Evolutionary conservation across 2,113 vertebrate genomes (phyloP).

Genomic region (Herpailurus yagouaroundi): DNA sequence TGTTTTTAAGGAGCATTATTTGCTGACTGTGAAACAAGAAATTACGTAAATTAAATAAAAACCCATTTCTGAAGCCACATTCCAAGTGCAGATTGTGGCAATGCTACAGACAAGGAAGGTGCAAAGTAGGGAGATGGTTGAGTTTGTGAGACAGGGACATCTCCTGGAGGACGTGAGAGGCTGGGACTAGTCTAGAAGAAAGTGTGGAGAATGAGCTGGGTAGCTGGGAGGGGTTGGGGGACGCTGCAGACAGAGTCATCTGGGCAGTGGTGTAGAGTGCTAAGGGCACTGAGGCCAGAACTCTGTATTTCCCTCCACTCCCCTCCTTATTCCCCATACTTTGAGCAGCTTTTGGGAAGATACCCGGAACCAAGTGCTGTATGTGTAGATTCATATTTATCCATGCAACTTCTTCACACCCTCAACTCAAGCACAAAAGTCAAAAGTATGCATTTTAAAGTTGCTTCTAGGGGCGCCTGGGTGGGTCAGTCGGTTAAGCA

Average conservation of each 20-base stretch:
- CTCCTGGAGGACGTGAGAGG: not conserved
- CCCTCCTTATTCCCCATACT: too few relatives aligned
- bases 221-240: accelerated
- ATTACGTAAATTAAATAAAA: not conserved
- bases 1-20: not conserved
- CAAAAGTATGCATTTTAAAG: not conserved
- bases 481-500: too few relatives aligned
- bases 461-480: not conserved
- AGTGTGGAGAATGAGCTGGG: not conserved
- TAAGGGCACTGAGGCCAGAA: not conserved
- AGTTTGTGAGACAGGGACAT: not conserved
- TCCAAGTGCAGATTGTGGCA: not conserved
- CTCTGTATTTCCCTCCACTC: not conserved
- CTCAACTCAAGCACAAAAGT: not conserved
- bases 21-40: not conserved
- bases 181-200: not conserved
- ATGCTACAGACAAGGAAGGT: too few relatives aligned
- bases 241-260: accelerated
- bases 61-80: not conserved
- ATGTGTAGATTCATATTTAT: not conserved
- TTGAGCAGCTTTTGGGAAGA: not conserved
- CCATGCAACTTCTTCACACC: not conserved
- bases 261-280: accelerated
- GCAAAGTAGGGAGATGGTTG: not conserved
- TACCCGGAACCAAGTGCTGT: accelerated